Evolutionary conservation across 2,888 invertebrate species (phyloP).

Genomic region (Chrysodeixis includens): DNA sequence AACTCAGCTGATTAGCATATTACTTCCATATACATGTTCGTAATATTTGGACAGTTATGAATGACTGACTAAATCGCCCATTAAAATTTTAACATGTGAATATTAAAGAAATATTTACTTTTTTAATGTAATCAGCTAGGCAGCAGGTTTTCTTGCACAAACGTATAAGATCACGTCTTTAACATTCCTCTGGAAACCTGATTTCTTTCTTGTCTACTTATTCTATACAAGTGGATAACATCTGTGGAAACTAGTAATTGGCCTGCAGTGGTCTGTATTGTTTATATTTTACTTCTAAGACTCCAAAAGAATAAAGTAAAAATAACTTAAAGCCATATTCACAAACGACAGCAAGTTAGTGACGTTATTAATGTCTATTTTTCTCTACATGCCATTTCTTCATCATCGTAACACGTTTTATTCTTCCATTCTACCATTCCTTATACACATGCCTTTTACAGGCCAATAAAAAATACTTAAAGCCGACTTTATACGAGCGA

Average conservation of each 20-base stretch:
- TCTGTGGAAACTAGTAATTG: not conserved
- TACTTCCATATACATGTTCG: not conserved
- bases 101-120: not conserved
- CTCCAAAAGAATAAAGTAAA: too few species aligned
- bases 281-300: too few species aligned
- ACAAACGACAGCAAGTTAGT: too few species aligned
- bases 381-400: too few species aligned
- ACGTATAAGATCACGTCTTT: not conserved
- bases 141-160: not conserved
- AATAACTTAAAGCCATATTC: too few species aligned
- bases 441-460: too few species aligned
- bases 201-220: not conserved
- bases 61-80: not conserved
- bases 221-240: not conserved
- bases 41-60: conserved; percentile 1
- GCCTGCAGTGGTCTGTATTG: not conserved
- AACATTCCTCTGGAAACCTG: not conserved
- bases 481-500: too few species aligned
- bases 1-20: not conserved
- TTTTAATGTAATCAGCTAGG: too few species aligned
- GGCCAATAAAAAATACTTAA: too few species aligned
- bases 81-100: not conserved
- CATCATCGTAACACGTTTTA: too few species aligned
- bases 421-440: too few species aligned
- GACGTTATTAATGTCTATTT: too few species aligned